Percentiles rank a stretch among this genome's conserved stretches.
Evolutionary conservation across 2,888 invertebrate genomes (phyloP).

Genomic region (Epistrophella euchroma): DNA sequence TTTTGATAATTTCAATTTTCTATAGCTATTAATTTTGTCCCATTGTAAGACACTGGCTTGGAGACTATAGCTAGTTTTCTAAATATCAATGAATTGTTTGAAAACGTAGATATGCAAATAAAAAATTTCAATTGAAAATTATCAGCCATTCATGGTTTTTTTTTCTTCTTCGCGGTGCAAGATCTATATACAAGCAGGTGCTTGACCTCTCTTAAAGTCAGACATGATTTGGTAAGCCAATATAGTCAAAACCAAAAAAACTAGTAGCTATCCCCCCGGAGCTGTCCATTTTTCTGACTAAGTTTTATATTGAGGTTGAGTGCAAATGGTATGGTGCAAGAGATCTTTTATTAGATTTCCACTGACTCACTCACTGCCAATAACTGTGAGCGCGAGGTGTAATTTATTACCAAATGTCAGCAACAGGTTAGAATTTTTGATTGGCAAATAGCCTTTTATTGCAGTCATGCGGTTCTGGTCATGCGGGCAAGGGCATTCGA

Average conservation of each 20-base stretch:
- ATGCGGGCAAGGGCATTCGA: conserved; percentile 33
- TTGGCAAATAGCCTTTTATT: neutral
- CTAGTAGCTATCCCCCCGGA: conserved; percentile 20
- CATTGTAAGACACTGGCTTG: neutral
- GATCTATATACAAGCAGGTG: conserved; percentile 43
- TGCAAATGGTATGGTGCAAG: conserved; percentile 31
- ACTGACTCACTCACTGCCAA: neutral
- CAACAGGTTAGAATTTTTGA: conserved; percentile 49
- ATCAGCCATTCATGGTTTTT: conserved; percentile 31
- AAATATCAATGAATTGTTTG: neutral
- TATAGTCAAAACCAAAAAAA: neutral
- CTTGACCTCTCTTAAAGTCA: conserved; percentile 52
- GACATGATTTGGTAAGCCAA: conserved; percentile 10
- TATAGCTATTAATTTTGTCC: neutral
- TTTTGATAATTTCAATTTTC: too few species aligned
- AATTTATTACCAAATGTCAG: conserved; percentile 54
- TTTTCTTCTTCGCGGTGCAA: neutral
- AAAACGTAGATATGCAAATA: neutral
- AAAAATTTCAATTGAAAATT: conserved; percentile 46
- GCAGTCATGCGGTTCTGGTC: conserved; percentile 12
- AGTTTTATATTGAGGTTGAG: conserved; percentile 40
- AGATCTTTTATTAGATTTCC: conserved; percentile 13
- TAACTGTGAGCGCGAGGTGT: neutral
- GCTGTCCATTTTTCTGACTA: conserved; percentile 50
- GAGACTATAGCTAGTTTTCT: neutral